A percentile compares a stretch with the other conserved stretches of the same genome.
Evolutionary conservation across 2,113 vertebrate genomes (phyloP).

Genomic region (Pheucticus melanocephalus): DNA sequence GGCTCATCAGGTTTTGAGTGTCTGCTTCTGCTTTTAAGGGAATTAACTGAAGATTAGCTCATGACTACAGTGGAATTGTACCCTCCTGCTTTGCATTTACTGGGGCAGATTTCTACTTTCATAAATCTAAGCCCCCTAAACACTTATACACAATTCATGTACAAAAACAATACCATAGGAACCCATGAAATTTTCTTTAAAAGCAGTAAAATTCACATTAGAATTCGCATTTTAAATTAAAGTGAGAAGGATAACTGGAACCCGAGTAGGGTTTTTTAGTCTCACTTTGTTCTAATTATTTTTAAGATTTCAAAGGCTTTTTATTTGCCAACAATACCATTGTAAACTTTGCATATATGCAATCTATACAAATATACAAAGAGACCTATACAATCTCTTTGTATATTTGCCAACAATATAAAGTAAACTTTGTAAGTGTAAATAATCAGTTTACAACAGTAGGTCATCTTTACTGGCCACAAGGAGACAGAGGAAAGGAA

Average conservation of each 20-base stretch:
- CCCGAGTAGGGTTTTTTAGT: neutral
- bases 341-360: neutral
- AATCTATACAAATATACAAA: too few relatives aligned
- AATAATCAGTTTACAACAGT: neutral
- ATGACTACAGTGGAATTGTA: neutral
- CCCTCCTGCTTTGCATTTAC: neutral
- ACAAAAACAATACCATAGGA: neutral
- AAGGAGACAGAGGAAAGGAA: neutral
- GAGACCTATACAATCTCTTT: too few relatives aligned
- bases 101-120: neutral
- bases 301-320: neutral
- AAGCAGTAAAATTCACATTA: neutral
- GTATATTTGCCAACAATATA: neutral
- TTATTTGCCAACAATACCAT: neutral
- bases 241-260: neutral
- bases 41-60: conserved; percentile 31
- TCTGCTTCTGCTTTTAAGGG: neutral
- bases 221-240: neutral
- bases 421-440: neutral
- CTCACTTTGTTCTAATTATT: neutral
- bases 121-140: neutral
- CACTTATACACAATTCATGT: neutral
- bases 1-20: neutral
- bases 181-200: neutral
- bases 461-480: neutral